phyloP scores from a whole-genome alignment of 2,113 vertebrate species.

The Cheilinus undulatus region DNA sequence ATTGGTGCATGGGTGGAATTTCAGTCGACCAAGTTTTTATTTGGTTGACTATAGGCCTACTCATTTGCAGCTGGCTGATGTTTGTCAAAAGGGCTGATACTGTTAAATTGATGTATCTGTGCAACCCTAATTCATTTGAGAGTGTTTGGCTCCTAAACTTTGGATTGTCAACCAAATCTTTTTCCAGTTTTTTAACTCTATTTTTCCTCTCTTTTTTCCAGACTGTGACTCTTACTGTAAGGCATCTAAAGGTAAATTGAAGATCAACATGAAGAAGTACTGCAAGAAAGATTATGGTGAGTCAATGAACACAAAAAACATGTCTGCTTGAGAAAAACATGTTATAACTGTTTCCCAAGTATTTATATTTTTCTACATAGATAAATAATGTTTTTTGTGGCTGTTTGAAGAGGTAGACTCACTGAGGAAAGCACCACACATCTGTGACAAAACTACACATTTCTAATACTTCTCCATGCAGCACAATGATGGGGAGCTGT shows the following conservation, averaged over 20 bases:
- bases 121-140: no score
- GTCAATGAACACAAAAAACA: constrained; percentile 66
- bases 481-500: constrained; percentile 24
- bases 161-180: no score
- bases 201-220: constrained; percentile 63
- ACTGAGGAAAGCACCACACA: background rate
- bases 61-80: no score
- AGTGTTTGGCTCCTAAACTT: no score
- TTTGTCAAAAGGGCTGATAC: no score
- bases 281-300: constrained; percentile 99
- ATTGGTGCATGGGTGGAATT: no score
- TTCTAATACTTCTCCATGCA: constrained; percentile 6
- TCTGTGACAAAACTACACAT: no score
- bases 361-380: no score
- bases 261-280: constrained; percentile 99
- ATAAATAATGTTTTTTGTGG: background rate
- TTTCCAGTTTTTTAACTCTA: background rate
- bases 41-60: no score
- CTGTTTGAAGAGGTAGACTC: background rate
- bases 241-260: constrained; percentile 98
- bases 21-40: no score
- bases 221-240: constrained; percentile 99
- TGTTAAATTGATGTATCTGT: no score
- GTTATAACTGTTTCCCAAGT: no score
- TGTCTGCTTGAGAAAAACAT: constrained; percentile 6